Base-by-base conservation (phyloP, 1,140 invertebrate species). In the Drosophila kanapiae region DNA sequence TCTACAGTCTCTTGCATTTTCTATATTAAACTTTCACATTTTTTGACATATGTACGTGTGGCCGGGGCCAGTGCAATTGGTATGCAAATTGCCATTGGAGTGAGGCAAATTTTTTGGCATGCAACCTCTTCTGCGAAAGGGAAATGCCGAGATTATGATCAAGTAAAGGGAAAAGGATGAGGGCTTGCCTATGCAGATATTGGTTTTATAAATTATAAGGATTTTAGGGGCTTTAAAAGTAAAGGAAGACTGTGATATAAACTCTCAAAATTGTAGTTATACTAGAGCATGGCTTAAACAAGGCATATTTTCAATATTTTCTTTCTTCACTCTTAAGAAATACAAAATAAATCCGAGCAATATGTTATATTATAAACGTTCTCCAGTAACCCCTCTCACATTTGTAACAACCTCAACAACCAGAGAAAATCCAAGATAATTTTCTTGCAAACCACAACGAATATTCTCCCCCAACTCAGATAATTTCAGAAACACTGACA, bases 21-120 rank as follows among this genome's bases (percentile, higher is more conserved):
- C 85, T 88, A 88, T 88, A 88, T 88, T 90, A 91, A 90, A 88
- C 85, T 91, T 74, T 88, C 82, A 85, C 84, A 88, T 75, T 88
- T 87, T 87, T 90, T 90, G 85, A 88, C 84, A 83, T n/a, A 10
- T 33, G 31, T 13, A 53, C 29, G 33, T 16, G 49, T 16, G 48
- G 48, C 27, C 48, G 10, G 10, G 80, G 69, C 47, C 49, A 49
- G 59, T 83, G 80, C 78, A 90, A 81, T 88, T 90, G 84, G 80
- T 88, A 88, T 88, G 84, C 84, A 88, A 88, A 88, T 88, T 90
- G 83, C 37, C 58, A 75, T 57, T 59, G 72, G 59, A 67, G 53
- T 14, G 49, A 37, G 42, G 14, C 40, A 31, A 18, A n/a, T 42
- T 60, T 57, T 57, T 59, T 29, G 53, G 56, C 62, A 38, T 42